These are phyloP conservation scores for Platycnemis pennipes DNA, from an alignment of 2,888 invertebrate species.

Conservation along the genomic window DNA sequence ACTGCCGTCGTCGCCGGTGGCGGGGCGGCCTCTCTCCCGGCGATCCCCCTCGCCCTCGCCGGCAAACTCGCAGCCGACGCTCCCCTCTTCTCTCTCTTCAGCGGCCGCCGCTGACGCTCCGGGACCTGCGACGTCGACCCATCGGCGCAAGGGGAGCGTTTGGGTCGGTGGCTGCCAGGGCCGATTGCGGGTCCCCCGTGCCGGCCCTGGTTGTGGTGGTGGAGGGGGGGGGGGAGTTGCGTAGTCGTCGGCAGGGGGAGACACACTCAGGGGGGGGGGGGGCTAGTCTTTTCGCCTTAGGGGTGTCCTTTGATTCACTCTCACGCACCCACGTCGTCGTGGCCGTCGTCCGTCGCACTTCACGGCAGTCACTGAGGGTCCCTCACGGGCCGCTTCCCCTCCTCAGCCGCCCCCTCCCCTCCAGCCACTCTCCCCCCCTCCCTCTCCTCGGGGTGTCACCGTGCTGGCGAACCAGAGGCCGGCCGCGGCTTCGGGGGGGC, in stretches of 20 bases:
- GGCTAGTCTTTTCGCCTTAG: not conserved
- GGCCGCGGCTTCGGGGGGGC: constrained; percentile 19
- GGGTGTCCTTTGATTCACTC: not conserved
- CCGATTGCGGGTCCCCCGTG: too few relatives aligned
- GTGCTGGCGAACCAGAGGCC: constrained; percentile 56
- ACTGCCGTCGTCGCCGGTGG: not conserved
- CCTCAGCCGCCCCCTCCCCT: not conserved
- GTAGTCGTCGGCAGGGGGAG: not conserved
- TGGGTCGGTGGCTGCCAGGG: not conserved
- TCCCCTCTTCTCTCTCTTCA: not conserved
- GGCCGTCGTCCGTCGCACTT: constrained; percentile 40
- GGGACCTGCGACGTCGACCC: not conserved
- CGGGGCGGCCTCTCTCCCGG: not conserved
- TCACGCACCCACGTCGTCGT: too few relatives aligned
- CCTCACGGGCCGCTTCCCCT: not conserved
- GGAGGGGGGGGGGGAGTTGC: not conserved
- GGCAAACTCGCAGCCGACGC: not conserved
- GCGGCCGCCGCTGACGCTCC: not conserved
- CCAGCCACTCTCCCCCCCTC: not conserved
- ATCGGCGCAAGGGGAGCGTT: not conserved
- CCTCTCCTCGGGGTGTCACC: constrained; percentile 43
- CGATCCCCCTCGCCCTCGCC: not conserved
- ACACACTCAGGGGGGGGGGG: not conserved
- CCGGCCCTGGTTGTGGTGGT: not conserved
- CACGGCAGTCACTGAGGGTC: constrained; percentile 57